These are phyloP conservation scores for Salvator merianae DNA, from an alignment of 2,113 vertebrate genomes.

Conservation along the genomic window DNA sequence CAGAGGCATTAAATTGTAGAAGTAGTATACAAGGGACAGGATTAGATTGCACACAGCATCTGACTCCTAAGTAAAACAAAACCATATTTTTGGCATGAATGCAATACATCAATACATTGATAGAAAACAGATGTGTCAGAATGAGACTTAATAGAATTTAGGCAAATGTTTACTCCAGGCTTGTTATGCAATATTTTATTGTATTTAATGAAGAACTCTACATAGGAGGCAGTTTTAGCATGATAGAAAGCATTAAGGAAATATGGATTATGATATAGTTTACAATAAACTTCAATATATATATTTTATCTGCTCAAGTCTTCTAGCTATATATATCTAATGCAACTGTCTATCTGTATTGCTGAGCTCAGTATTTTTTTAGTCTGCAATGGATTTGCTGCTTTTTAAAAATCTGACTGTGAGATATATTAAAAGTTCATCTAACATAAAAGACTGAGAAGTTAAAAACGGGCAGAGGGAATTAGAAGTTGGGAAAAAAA, in stretches of 20 bases:
- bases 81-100: constrained; percentile 21
- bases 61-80: constrained; percentile 81
- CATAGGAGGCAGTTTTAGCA: neutral
- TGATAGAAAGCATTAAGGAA: neutral
- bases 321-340: neutral
- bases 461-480: neutral
- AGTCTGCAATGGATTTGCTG: neutral
- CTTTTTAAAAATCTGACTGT: neutral
- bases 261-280: neutral
- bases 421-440: neutral
- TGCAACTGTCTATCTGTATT: too few relatives aligned
- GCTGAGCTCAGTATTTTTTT: neutral
- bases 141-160: neutral
- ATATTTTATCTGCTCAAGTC: neutral
- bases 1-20: constrained; percentile 98
- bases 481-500: too few relatives aligned
- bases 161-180: neutral
- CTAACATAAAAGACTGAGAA: neutral
- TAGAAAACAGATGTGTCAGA: neutral
- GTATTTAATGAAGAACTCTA: neutral
- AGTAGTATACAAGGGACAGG: constrained; percentile 96
- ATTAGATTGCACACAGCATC: constrained; percentile 96
- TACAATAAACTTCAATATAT: neutral
- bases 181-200: neutral
- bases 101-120: neutral